Percentiles rank a stretch among this genome's conserved stretches.
phyloP scores from a whole-genome alignment of 2,113 vertebrate genomes.

The Sigmodon hispidus region DNA sequence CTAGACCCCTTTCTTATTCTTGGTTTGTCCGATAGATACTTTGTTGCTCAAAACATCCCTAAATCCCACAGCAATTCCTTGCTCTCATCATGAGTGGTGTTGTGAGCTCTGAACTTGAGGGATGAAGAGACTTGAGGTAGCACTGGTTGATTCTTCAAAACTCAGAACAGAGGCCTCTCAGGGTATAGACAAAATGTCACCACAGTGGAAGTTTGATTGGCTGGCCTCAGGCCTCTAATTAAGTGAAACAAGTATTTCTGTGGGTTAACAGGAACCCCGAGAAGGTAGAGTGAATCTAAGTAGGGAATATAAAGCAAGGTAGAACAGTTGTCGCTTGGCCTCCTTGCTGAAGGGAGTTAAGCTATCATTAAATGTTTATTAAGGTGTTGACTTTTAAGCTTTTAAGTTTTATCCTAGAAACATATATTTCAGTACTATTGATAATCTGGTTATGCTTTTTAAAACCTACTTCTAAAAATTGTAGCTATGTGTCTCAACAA shows the following conservation, averaged over 20 bases:
- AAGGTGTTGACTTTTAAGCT: not conserved
- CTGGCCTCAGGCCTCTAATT: not conserved
- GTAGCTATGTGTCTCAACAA: not conserved
- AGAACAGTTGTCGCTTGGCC: not conserved
- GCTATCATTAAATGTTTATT: not conserved
- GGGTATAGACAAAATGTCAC: not conserved
- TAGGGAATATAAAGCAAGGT: not conserved
- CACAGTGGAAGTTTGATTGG: not conserved
- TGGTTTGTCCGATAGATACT: not conserved
- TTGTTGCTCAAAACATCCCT: not conserved
- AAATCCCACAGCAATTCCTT: not conserved
- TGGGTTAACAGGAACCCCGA: rapidly evolving
- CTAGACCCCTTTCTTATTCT: not conserved
- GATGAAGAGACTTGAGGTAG: no score
- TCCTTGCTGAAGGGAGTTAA: not conserved
- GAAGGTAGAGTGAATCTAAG: not conserved
- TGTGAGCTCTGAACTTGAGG: not conserved
- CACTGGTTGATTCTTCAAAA: conserved; percentile 2
- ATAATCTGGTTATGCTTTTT: not conserved
- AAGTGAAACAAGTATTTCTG: not conserved
- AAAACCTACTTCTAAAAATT: not conserved
- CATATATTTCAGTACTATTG: not conserved
- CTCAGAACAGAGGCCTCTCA: not conserved
- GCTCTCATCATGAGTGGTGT: not conserved
- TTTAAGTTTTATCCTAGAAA: not conserved